Conservation (phyloP, 2,888 invertebrate species). For the Plagodis dolabraria region DNA sequence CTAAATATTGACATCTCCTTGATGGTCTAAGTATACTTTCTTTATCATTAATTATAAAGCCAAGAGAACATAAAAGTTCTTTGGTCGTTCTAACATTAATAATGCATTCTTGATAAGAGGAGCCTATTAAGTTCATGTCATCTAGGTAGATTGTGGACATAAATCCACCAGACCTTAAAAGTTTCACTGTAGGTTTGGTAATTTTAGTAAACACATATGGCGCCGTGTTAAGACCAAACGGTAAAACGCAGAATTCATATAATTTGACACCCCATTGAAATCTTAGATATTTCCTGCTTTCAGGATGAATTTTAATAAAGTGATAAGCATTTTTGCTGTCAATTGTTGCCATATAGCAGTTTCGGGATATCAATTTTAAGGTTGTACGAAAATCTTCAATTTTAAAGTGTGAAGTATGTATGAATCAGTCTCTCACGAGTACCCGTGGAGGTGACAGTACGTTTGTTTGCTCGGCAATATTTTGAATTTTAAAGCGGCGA, state of each 20-base stretch:
- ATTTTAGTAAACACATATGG: constrained; percentile 27
- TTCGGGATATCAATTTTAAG: not conserved
- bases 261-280: constrained; percentile 13
- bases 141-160: no score
- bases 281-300: not conserved
- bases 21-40: no score
- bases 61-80: no score
- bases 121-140: no score
- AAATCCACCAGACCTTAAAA: constrained; percentile 18
- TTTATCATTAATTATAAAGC: no score
- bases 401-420: not conserved
- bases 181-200: constrained; percentile 24
- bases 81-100: constrained; percentile 14
- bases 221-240: constrained; percentile 26
- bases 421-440: no score
- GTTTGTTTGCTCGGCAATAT: no score
- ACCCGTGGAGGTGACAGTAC: no score
- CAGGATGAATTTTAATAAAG: no score
- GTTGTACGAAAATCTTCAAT: constrained; percentile 1
- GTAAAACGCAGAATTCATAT: constrained; percentile 26
- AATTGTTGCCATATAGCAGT: not conserved
- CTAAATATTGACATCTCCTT: not conserved
- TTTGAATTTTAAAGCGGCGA: no score
- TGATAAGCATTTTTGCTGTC: no score
- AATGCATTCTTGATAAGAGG: constrained; percentile 23